Conservation (phyloP, 2,888 invertebrate species). For the Icerya purchasi region DNA sequence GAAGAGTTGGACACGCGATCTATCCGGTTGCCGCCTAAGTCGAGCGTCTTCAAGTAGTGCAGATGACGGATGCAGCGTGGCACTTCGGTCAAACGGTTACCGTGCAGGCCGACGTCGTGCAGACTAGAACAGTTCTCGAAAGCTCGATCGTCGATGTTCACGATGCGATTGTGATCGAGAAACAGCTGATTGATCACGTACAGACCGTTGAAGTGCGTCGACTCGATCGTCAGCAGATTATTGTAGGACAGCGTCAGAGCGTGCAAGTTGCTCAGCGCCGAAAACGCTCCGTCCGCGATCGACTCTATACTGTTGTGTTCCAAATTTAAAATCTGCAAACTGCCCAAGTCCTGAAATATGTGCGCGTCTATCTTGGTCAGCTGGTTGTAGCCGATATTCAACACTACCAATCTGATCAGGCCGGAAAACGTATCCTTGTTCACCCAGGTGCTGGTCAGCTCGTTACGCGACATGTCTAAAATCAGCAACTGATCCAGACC, state of each 20-base stretch:
- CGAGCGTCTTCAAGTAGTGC: slow-evolving; percentile 64
- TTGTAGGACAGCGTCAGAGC: slow-evolving; percentile 74
- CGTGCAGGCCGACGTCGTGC: slow-evolving; percentile 74
- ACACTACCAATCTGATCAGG: slow-evolving; percentile 62
- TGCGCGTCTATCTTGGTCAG: slow-evolving; percentile 59
- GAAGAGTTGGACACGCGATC: slow-evolving; percentile 55
- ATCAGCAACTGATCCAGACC: slow-evolving; percentile 60
- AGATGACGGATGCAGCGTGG: slow-evolving; percentile 65
- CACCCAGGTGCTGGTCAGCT: slow-evolving; percentile 69
- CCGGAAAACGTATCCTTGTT: slow-evolving; percentile 68
- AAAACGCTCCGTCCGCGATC: slow-evolving; percentile 68
- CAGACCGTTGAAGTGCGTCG: slow-evolving; percentile 65
- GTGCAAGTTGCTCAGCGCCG: slow-evolving; percentile 78
- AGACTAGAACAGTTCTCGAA: slow-evolving; percentile 77
- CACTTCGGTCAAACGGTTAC: slow-evolving; percentile 58
- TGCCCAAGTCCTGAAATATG: slow-evolving; percentile 66
- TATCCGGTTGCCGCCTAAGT: slow-evolving; percentile 79
- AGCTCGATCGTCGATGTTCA: slow-evolving; percentile 65
- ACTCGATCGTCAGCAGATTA: slow-evolving; percentile 61
- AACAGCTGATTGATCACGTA: slow-evolving; percentile 68
- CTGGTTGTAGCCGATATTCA: slow-evolving; percentile 68
- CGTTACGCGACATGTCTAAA: slow-evolving; percentile 66
- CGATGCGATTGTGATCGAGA: slow-evolving; percentile 64
- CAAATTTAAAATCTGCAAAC: slow-evolving; percentile 65
- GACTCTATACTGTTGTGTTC: slow-evolving; percentile 65